Base-by-base conservation (phyloP, 2,888 invertebrate genomes). In the Gnatocerus cornutus region DNA sequence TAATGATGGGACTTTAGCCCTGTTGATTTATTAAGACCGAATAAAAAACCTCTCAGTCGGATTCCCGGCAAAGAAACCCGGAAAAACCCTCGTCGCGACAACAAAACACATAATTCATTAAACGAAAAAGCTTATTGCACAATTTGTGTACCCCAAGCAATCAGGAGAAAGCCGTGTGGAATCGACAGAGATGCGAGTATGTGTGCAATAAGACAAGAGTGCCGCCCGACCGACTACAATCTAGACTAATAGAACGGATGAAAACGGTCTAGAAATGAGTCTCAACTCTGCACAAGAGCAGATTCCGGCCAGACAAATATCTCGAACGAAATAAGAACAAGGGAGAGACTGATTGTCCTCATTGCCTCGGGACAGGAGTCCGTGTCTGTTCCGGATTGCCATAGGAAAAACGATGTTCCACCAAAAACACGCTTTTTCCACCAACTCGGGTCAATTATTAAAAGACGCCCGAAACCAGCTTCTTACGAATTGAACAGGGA, bases 261-360 rank as follows among this genome's bases (percentile, higher is more conserved):
- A 74, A 78, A 77, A 79, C 77, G 74, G 77, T 76, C 77, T 75
- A 74, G 78, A 80, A 79, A 80, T 78, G 80, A 79, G 78, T 77
- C 78, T 77, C 78, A 77, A 79, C 78, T 80, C 77, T 69, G 73
- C 79, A 74, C 73, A 76, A 76, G 78, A 77, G 78, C 78, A 79
- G 79, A 81, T 81, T 82, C 79, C 59, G 65, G 72, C 64, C 71
- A 78, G 81, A 82, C 82, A 81, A 82, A 82, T 81, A 81, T 81
- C 82, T 80, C 79, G 75, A 75, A 76, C 79, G 81, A 83, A 83
- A 82, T 83, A 83, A 83, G 82, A 80, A 80, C 78, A 77, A 77
- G 80, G 78, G 80, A 82, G 79, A 80, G 84, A 84, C 81, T 83
- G 84, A 84, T 84, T 84, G 84, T 84, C 83, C 80, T 83, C 84